Base-by-base conservation (phyloP, 2,113 vertebrate species). In the Cephalopholis sonnerati region DNA sequence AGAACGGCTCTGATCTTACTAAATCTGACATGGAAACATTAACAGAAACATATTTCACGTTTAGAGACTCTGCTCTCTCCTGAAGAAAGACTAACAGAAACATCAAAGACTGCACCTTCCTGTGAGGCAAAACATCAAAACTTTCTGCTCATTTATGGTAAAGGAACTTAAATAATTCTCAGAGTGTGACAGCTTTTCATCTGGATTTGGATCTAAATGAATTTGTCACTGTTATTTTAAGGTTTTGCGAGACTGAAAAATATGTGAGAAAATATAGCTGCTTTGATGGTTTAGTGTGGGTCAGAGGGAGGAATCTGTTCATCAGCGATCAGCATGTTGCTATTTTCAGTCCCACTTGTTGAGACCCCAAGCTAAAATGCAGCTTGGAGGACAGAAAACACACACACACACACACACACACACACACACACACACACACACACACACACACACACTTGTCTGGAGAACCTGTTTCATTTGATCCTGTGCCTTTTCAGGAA, bases 291-390 rank as follows among this genome's bases (percentile, higher is more conserved):
- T 80, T 41, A 27, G 73, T 5, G 0, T 54, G 58, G 50, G 61
- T 81, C 64, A 79, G 46, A 66, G 65, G 27, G 74, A 67, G 62
- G 22, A 59, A 82, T 22, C 44, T 58, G 70, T 67, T 54, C 55
- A 73, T 27, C 46, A 6, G 61, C 78, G 82, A 86, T 63, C 65
- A 72, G 62, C 57, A 69, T 53, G 81, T 22, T 77, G 73, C 86
- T 93, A 93, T 95, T 94, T 93, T 89, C 48, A 89, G 87, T 63
- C 25, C 32, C 77, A 65, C 81, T 87, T 81, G 72, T 82, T 85
- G 64, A 72, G 82, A 83, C 83, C 79, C 46, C 51, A 9, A 75
- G 66, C 73, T 81, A 81, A 85, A 77, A 80, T 61, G 63, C 27
- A 85, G 54, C 65, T 46, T 51, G 13, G 32, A 65, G 66, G 77